These are phyloP conservation scores for Spea bombifrons DNA, from an alignment of 2,113 vertebrate species.

Conservation along the genomic window DNA sequence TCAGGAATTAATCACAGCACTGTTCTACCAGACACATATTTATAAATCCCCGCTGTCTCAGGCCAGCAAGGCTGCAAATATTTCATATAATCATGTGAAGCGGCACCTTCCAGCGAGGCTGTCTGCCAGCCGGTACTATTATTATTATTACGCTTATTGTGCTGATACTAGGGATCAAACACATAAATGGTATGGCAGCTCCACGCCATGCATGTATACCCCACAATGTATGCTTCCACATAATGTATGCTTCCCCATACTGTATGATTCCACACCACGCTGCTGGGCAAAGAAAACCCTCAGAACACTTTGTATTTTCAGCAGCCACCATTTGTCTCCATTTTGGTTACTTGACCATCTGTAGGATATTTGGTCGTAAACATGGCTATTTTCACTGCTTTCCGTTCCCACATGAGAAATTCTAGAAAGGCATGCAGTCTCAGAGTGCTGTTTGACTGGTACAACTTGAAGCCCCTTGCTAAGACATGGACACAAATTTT, in stretches of 20 bases:
- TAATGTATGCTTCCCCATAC: too few relatives aligned
- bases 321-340: background rate
- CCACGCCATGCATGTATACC: too few relatives aligned
- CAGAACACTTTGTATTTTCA: background rate
- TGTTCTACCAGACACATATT: background rate
- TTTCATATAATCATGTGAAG: background rate
- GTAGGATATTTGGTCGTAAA: slow-evolving; percentile 12
- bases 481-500: too few relatives aligned
- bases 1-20: background rate
- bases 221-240: too few relatives aligned
- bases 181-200: too few relatives aligned
- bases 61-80: background rate
- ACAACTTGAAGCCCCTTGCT: background rate
- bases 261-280: too few relatives aligned
- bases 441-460: background rate
- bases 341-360: background rate
- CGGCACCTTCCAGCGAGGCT: background rate
- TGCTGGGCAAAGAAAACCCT: too few relatives aligned
- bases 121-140: background rate
- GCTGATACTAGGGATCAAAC: too few relatives aligned
- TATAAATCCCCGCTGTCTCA: background rate
- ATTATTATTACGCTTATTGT: too few relatives aligned
- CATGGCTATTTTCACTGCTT: background rate
- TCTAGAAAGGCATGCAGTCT: slow-evolving; percentile 6
- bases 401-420: slow-evolving; percentile 1